A percentile compares a stretch with the other conserved stretches of the same genome.
Evolutionary conservation across 2,888 invertebrate species (phyloP).

Genomic region (Poecilus cupreus): DNA sequence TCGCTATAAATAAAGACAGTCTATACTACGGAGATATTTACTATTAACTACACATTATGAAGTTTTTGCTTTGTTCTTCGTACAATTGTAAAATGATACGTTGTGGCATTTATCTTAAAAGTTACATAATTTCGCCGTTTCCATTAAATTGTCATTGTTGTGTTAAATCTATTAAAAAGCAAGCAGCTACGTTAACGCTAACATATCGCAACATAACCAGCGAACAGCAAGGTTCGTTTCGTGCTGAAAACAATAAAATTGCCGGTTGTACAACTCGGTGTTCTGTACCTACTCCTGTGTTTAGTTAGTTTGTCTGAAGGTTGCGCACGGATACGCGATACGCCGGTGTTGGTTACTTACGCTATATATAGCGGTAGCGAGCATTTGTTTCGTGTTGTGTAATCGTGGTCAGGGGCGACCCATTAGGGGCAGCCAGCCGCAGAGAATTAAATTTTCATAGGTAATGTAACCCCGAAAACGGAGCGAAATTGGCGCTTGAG

Average conservation of each 20-base stretch:
- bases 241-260: neutral
- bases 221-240: neutral
- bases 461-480: neutral
- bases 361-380: conserved; percentile 6
- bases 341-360: neutral
- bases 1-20: too few relatives aligned
- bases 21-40: too few relatives aligned
- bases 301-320: neutral
- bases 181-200: neutral
- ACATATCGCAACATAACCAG: neutral
- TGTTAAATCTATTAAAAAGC: conserved; percentile 47
- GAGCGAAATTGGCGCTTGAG: neutral
- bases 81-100: neutral
- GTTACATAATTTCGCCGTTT: neutral
- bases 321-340: neutral
- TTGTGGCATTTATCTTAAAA: neutral
- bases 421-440: neutral
- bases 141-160: conserved; percentile 52
- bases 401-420: conserved; percentile 1
- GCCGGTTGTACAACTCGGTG: neutral
- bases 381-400: neutral
- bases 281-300: neutral
- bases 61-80: too few relatives aligned
- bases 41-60: too few relatives aligned
- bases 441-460: neutral